Evolutionary conservation across 2,797 vertebrate species (phyloP).

Genomic region (Caiman crocodilus): DNA sequence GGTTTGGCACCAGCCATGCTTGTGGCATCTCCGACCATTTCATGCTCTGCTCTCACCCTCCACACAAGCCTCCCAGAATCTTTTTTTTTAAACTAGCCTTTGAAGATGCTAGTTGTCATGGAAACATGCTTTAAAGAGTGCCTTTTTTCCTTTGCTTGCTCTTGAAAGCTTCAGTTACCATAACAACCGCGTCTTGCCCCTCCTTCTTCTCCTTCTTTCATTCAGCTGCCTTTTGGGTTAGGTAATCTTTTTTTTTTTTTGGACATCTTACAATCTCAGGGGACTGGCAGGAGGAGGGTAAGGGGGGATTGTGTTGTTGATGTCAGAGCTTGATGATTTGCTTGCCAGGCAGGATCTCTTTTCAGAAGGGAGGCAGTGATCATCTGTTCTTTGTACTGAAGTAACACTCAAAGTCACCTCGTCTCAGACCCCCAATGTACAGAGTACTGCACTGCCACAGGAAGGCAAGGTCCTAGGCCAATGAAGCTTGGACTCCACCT

Average conservation of each 20-base stretch:
- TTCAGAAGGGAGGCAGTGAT: neutral
- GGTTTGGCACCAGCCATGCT: neutral
- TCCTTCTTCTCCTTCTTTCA: neutral
- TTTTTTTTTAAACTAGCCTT: slow-evolving; percentile 38
- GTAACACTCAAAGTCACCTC: neutral
- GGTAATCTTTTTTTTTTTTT: too few species aligned
- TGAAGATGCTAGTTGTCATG: slow-evolving; percentile 75
- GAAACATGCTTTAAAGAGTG: slow-evolving; percentile 68
- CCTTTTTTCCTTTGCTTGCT: slow-evolving; percentile 43
- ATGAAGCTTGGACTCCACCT: neutral
- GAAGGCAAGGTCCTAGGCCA: neutral
- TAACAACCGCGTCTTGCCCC: slow-evolving; percentile 59
- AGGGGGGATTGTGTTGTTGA: neutral
- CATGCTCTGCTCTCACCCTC: neutral
- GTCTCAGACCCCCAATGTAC: neutral
- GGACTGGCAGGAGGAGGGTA: neutral
- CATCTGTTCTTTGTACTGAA: neutral
- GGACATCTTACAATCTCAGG: neutral
- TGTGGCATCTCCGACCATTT: neutral
- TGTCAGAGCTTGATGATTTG: neutral
- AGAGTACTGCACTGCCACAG: neutral
- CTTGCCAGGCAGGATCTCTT: neutral
- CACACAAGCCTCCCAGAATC: neutral
- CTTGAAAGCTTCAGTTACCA: slow-evolving; percentile 67
- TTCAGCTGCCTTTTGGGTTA: neutral